Evolutionary conservation across 1,140 invertebrate species (phyloP).

Genomic region (Solenopsis fugax): DNA sequence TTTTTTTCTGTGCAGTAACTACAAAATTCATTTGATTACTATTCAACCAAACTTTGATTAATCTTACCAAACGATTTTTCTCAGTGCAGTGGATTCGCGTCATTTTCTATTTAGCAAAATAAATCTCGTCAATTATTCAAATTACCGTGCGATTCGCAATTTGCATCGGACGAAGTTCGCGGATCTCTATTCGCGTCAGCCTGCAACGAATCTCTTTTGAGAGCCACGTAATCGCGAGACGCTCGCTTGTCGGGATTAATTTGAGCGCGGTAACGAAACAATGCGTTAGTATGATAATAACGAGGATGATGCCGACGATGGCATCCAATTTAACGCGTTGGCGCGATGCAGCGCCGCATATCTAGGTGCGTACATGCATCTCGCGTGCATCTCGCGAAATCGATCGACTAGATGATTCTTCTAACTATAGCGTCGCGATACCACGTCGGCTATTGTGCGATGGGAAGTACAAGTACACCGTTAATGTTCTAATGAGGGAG

Average conservation of each 20-base stretch:
- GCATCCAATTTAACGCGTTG: constrained; percentile 52
- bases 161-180: neutral
- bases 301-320: constrained; percentile 22
- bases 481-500: constrained; percentile 31
- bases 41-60: too few species aligned
- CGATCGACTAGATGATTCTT: constrained; percentile 50
- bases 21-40: too few species aligned
- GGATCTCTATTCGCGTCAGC: neutral
- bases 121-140: neutral
- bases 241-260: constrained; percentile 13
- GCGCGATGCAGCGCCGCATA: neutral
- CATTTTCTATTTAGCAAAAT: neutral
- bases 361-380: constrained; percentile 23
- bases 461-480: neutral
- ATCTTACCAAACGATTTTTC: too few species aligned
- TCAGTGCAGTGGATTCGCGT: neutral
- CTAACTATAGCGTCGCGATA: constrained; percentile 33
- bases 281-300: constrained; percentile 39
- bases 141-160: neutral
- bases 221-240: neutral
- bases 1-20: too few species aligned
- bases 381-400: constrained; percentile 44
- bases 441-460: constrained; percentile 34
- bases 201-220: constrained; percentile 18
- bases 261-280: constrained; percentile 34